phyloP scores from a whole-genome alignment of 2,113 vertebrate genomes.

The Xenus cinereus region DNA sequence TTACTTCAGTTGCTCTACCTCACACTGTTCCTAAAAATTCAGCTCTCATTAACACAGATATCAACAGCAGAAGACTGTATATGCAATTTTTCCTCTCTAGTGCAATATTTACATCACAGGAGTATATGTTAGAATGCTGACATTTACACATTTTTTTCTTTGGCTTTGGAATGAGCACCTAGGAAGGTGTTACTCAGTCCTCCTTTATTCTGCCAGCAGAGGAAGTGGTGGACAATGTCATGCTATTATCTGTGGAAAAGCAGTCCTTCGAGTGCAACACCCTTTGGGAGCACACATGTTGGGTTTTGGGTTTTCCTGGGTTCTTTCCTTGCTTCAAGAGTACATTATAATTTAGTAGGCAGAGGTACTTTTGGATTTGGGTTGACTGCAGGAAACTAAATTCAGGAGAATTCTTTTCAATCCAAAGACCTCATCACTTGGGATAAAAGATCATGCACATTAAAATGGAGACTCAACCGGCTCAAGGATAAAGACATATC shows the following conservation, averaged over 20 bases:
- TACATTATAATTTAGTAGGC: not conserved
- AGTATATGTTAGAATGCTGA: not conserved
- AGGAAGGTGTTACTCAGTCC: not conserved
- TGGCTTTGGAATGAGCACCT: not conserved
- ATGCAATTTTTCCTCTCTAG: not conserved
- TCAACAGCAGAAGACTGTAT: not conserved
- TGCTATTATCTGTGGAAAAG: not conserved
- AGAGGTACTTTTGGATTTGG: not conserved
- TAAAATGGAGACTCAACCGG: not conserved
- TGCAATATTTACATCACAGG: not conserved
- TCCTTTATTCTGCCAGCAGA: not conserved
- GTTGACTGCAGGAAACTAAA: not conserved
- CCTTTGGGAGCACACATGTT: not conserved
- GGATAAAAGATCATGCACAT: not conserved
- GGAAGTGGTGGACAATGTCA: not conserved
- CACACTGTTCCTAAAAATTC: not conserved
- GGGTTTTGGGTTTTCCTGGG: not conserved
- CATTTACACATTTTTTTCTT: not conserved
- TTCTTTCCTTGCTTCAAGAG: not conserved
- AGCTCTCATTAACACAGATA: not conserved
- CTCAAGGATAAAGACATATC: not conserved
- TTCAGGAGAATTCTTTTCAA: not conserved
- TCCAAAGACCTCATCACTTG: not conserved
- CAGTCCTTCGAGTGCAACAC: rapidly evolving
- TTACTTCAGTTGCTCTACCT: not conserved